Percentiles rank a stretch among this genome's conserved stretches.
Conservation (phyloP, 2,113 vertebrate genomes). For the Orycteropus afer region DNA sequence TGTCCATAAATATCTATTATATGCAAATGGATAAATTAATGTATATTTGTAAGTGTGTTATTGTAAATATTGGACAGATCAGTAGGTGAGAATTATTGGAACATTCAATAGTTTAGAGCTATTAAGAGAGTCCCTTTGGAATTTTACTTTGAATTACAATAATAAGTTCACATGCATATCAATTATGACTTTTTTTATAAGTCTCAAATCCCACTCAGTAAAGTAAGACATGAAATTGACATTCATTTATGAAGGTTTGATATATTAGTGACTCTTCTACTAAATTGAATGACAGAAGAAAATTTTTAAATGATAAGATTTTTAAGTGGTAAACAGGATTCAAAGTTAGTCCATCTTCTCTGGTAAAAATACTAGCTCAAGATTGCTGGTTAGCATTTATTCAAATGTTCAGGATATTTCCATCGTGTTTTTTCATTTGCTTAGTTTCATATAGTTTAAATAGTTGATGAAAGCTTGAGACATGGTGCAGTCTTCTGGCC, state of each 20-base stretch:
- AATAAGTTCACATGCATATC: background rate
- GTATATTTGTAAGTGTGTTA: background rate
- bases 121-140: background rate
- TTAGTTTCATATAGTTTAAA: background rate
- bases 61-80: background rate
- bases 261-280: background rate
- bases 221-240: background rate
- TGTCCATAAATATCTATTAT: background rate
- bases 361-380: background rate
- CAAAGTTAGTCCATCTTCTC: background rate
- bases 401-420: background rate
- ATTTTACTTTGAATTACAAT: background rate
- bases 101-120: background rate
- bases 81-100: background rate
- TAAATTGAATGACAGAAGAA: background rate
- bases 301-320: background rate
- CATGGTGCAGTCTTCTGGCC: rapidly evolving
- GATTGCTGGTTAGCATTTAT: background rate
- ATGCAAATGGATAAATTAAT: background rate
- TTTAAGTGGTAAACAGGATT: background rate
- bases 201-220: background rate
- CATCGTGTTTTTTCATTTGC: background rate
- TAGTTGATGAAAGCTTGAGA: background rate
- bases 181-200: background rate
- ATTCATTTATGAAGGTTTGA: background rate